These are phyloP conservation scores for Manis javanica DNA, from an alignment of 2,797 vertebrate genomes.

Conservation along the genomic window DNA sequence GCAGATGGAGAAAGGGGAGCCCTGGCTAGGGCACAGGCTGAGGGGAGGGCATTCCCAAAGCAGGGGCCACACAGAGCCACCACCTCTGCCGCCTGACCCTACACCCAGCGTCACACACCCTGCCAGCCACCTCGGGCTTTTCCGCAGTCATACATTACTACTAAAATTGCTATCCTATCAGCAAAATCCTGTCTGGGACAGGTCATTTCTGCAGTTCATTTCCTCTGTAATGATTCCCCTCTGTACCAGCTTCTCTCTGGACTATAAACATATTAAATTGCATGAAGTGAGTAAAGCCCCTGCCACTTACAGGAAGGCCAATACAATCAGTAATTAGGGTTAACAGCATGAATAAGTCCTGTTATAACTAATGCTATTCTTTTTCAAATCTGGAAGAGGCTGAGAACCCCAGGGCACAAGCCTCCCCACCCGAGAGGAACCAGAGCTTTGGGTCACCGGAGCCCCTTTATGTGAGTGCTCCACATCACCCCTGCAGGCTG, in stretches of 20 bases:
- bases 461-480: background rate
- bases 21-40: background rate
- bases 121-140: background rate
- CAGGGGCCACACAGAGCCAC: background rate
- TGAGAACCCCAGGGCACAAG: background rate
- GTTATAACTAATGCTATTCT: background rate
- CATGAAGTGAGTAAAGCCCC: background rate
- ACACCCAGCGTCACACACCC: background rate
- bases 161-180: background rate
- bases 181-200: background rate
- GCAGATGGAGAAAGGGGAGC: background rate
- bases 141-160: background rate
- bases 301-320: background rate
- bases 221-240: no score
- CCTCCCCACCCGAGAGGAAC: background rate
- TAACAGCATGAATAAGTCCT: background rate
- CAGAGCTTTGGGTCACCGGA: background rate
- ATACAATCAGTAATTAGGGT: background rate
- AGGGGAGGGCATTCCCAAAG: background rate
- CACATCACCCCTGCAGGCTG: background rate
- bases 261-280: background rate
- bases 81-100: background rate
- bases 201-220: background rate
- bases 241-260: background rate
- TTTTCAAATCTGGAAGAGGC: background rate